phyloP scores from a whole-genome alignment of 2,797 vertebrate genomes.

The Melanotaenia parkinsoni region DNA sequence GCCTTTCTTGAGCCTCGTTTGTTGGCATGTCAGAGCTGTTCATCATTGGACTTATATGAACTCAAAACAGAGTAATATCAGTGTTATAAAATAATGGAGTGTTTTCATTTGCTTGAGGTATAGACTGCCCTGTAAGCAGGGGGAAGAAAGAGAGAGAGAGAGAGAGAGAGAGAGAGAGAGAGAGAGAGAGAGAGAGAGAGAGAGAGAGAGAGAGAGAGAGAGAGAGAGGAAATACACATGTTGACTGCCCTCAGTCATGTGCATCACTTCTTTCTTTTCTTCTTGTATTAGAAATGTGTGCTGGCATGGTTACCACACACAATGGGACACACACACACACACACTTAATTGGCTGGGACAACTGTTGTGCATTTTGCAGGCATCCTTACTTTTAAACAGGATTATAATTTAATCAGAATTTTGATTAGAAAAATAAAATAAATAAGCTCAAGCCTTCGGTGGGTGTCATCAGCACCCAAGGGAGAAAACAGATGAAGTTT shows the following conservation, averaged over 20 bases:
- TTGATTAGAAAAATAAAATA: too few relatives aligned
- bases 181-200: slow-evolving; percentile 4
- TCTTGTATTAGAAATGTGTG: too few relatives aligned
- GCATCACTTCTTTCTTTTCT: background rate
- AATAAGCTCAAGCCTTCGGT: background rate
- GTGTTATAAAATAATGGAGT: slow-evolving; percentile 54
- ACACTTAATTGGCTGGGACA: too few relatives aligned
- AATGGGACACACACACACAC: too few relatives aligned
- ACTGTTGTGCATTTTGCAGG: too few relatives aligned
- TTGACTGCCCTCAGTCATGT: slow-evolving; percentile 4
- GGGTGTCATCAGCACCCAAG: background rate
- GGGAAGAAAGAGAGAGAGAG: too few relatives aligned
- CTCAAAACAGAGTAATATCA: slow-evolving; percentile 16
- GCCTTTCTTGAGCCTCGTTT: too few relatives aligned
- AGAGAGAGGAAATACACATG: slow-evolving; percentile 26
- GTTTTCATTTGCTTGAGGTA: slow-evolving; percentile 9
- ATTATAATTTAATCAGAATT: too few relatives aligned
- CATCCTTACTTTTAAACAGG: too few relatives aligned
- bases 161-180: too few relatives aligned
- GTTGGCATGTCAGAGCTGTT: background rate
- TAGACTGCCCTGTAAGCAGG: too few relatives aligned
- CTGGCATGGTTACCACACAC: too few relatives aligned
- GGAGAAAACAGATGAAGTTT: background rate
- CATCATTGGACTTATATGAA: slow-evolving; percentile 10
- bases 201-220: background rate